Evolutionary conservation across 2,113 vertebrate species (phyloP).

Genomic region (Peromyscus californicus): DNA sequence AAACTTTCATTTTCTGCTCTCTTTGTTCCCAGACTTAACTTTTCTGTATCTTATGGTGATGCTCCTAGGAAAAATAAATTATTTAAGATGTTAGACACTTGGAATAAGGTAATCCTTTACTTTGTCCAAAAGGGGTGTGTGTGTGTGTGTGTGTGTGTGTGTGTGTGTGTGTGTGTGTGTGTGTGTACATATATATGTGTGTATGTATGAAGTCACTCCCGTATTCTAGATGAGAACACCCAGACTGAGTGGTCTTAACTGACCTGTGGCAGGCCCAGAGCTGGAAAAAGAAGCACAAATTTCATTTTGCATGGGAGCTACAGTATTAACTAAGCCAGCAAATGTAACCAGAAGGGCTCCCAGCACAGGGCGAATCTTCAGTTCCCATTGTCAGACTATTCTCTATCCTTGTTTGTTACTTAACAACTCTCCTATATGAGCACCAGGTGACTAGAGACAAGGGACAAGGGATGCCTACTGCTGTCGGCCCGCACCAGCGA

Average conservation of each 20-base stretch:
- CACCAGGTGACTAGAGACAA: neutral
- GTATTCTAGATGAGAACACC: neutral
- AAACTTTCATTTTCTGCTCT: neutral
- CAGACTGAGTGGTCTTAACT: fast-evolving
- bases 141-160: neutral
- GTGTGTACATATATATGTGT: neutral
- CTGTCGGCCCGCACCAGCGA: neutral
- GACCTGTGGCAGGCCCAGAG: neutral
- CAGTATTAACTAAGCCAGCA: neutral
- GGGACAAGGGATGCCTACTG: neutral
- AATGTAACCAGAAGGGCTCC: neutral
- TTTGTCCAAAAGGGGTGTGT: neutral
- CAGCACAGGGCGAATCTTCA: neutral
- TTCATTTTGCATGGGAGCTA: neutral
- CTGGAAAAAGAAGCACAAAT: neutral
- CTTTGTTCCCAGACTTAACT: constrained; percentile 44
- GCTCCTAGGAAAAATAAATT: neutral
- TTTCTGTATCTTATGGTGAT: constrained; percentile 6
- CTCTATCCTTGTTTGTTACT: neutral
- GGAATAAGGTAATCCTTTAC: neutral
- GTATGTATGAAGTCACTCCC: neutral
- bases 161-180: no score
- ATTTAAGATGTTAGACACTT: neutral
- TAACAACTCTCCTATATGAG: neutral
- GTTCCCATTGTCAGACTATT: neutral